Evolutionary conservation across 2,888 invertebrate species (phyloP).

Genomic region (Pseudoips prasinana): DNA sequence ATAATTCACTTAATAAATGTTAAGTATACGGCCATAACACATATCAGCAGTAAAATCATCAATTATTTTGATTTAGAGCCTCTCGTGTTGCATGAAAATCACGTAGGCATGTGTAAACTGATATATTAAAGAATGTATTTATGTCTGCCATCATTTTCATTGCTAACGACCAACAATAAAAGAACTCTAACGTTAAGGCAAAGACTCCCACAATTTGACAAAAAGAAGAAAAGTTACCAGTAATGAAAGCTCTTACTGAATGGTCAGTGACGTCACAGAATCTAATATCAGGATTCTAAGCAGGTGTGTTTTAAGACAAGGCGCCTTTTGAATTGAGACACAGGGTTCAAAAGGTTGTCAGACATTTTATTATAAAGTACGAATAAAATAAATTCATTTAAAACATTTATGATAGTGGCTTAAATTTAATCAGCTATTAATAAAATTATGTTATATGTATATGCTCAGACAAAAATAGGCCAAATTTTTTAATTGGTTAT

Average conservation of each 20-base stretch:
- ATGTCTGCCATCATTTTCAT: conserved; percentile 47
- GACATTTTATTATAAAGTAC: too few relatives aligned
- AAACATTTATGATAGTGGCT: too few relatives aligned
- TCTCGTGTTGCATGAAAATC: conserved; percentile 34
- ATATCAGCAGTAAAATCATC: conserved; percentile 18
- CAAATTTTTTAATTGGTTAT: too few relatives aligned
- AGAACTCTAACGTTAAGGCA: conserved; percentile 16
- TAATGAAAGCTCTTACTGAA: conserved; percentile 47
- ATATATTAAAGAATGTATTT: conserved; percentile 40
- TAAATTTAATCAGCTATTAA: too few relatives aligned
- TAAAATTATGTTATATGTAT: too few relatives aligned
- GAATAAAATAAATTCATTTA: too few relatives aligned
- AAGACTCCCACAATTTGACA: conserved; percentile 6
- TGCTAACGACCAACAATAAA: conserved; percentile 39
- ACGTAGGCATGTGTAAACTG: conserved; percentile 29
- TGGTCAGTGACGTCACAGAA: conserved; percentile 64
- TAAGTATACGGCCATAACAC: conserved; percentile 1
- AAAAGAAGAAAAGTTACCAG: conserved; percentile 42
- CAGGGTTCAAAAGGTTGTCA: conserved; percentile 24
- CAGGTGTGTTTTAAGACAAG: conserved; percentile 74
- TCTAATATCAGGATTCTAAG: conserved; percentile 74
- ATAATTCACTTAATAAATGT: too few relatives aligned
- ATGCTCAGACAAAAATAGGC: too few relatives aligned
- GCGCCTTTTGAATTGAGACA: conserved; percentile 54
- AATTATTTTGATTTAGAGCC: conserved; percentile 29